These are phyloP conservation scores for Anseranas semipalmata DNA, from an alignment of 2,113 vertebrate species.

Conservation along the genomic window DNA sequence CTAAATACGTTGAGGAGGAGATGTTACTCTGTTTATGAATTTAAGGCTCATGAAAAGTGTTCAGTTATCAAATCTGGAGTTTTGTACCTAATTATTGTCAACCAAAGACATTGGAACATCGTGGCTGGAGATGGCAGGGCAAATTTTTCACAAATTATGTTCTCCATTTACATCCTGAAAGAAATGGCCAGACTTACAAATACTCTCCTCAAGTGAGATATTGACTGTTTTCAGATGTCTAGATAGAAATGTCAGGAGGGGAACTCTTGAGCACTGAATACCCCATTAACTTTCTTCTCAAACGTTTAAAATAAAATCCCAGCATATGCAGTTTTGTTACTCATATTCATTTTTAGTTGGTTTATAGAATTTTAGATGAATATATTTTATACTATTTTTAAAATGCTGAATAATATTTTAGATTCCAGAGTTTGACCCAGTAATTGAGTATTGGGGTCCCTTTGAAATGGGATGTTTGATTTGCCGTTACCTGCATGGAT, in stretches of 20 bases:
- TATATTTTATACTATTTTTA: neutral
- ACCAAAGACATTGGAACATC: neutral
- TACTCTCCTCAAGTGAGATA: neutral
- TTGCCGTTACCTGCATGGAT: neutral
- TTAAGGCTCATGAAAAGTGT: neutral
- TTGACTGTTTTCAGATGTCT: neutral
- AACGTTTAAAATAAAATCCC: neutral
- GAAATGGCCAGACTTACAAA: neutral
- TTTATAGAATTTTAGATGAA: neutral
- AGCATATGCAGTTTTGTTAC: rapidly evolving
- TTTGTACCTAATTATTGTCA: neutral
- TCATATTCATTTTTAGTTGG: neutral
- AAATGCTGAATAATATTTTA: neutral
- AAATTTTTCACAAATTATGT: neutral
- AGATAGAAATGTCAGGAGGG: neutral
- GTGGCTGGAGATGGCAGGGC: neutral
- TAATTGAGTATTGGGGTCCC: neutral
- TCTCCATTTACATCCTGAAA: neutral
- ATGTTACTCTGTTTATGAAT: neutral
- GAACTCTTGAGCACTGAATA: neutral
- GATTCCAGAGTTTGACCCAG: neutral
- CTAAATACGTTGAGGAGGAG: neutral
- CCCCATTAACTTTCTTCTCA: neutral
- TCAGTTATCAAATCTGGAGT: neutral
- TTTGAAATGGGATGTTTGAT: neutral